Percentiles rank a stretch among this genome's conserved stretches.
Conservation (phyloP, 2,888 invertebrate genomes). For the Netelia virgata region DNA sequence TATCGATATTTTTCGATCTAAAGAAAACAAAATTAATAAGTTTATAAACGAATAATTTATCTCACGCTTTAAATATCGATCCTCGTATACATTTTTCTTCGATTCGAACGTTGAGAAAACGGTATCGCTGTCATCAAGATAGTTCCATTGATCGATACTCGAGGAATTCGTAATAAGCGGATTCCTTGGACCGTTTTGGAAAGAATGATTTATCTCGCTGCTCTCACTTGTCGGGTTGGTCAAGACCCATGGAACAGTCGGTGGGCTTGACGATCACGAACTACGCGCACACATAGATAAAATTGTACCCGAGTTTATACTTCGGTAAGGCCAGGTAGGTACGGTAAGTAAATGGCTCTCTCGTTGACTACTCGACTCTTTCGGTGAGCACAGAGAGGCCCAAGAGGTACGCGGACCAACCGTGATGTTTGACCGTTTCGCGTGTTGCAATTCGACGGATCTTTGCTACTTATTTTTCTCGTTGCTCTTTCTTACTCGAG, state of each 20-base stretch:
- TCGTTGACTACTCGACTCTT: constrained; percentile 37
- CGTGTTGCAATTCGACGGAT: constrained; percentile 65
- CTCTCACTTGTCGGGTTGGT: constrained; percentile 61
- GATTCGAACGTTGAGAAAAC: constrained; percentile 9
- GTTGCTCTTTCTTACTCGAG: not conserved
- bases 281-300: constrained; percentile 15
- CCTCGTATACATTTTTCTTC: not conserved
- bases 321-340: constrained; percentile 61
- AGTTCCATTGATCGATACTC: not conserved
- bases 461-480: constrained; percentile 39
- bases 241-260: constrained; percentile 60
- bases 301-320: constrained; percentile 48
- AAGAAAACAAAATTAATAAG: not conserved
- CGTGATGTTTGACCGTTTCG: constrained; percentile 61
- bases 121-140: not conserved
- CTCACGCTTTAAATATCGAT: not conserved
- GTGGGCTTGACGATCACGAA: constrained; percentile 22
- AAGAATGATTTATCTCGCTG: constrained; percentile 39
- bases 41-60: not conserved
- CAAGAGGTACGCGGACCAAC: constrained; percentile 42
- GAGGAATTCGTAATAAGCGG: constrained; percentile 13
- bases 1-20: not conserved
- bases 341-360: constrained; percentile 67
- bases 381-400: constrained; percentile 26
- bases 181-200: constrained; percentile 26